Base-by-base conservation (phyloP, 1,140 invertebrate species). In the Euura saliciscinereae region DNA sequence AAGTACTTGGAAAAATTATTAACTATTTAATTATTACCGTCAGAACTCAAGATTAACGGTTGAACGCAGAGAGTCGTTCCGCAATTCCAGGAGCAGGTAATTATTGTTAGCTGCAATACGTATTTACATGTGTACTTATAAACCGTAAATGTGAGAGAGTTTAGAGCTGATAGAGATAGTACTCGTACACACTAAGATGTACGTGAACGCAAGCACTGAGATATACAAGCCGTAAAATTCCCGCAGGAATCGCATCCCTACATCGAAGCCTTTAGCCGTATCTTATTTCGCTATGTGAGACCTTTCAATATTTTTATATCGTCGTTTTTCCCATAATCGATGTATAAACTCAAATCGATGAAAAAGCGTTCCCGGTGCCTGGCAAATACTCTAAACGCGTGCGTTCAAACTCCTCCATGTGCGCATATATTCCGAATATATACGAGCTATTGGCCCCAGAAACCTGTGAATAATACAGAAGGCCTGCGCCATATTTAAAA, bases 381-480 rank as follows among this genome's bases (percentile, higher is more conserved):
- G 51, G 51, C 51, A 59, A 6, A 59, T 8, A 59, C 51, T 59
- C 51, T 8, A 59, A n/a, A n/a, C 51, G 51, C 51, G 51, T 59
- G 51, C 13, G 51, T n/a, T n/a, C 28, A n/a, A 59, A 6, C 51
- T 59, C 51, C 51, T 59, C 6, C 51, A 59, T n/a, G 10, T 59
- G 4, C 13, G 13, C 51, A 77, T 76, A 80, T 71, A 68, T 76
- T 80, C 79, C 75, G 75, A 72, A 79, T 79, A 74, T 74, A 76
- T 74, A 77, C 72, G 78, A 74, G 59, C 44, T 68, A 43, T 69
- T 68, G 44, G 66, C 73, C 75, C 59, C 11, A 70, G 75, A 69
- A 65, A 69, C 71, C 67, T 77, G 73, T 80, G 78, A 82, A 81
- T 81, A 79, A 81, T 80, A 71, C 71, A 83, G 73, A 69, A 73